Base-by-base conservation (phyloP, 2,888 invertebrate genomes). In the Alsophila aescularia region DNA sequence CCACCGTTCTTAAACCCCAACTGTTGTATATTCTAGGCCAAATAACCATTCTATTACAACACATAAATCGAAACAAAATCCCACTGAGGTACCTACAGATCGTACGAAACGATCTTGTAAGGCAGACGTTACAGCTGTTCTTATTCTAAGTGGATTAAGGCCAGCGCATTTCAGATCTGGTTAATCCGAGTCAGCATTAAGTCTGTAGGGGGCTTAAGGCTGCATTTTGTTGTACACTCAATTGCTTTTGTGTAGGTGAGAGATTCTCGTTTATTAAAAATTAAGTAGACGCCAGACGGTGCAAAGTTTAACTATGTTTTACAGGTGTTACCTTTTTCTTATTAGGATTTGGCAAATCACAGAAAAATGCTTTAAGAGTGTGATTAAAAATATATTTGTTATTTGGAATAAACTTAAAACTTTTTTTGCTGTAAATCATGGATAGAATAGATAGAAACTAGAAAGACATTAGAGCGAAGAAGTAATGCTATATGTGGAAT, bases 81-180 rank as follows among this genome's bases (percentile, higher is more conserved):
- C 79, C 81, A 45, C 36, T 61, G 41, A 42, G 34, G 54, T 45
- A 47, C 75, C 67, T 68, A 66, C 67, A 79, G 32, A 44, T 79
- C 79, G 81, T 83, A 85, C 85, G 85, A 80, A 83, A 81, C 71
- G 72, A 62, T 64, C 68, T 65, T 73, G 70, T 77, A 71, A 67
- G 70, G 70, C 70, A 79, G 77, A 82, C 83, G 81, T 83, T 85
- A 87, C 85, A 82, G 76, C 74, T 68, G 84, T 78, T 87, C 88
- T 90, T 89, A 86, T 87, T 89, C 83, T 90, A 90, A 90, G 83
- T 87, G 90, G 90, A 90, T 90, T 90, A 90, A 78, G 86, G 81
- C 77, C 81, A 85, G 83, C 85, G 85, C 86, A 82, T 88, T 86
- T 87, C 83, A 86, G 84, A 83, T 85, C 89, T 85, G 79, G 82